These are phyloP conservation scores for Kobus ellipsiprymnus DNA, from an alignment of 2,113 vertebrate genomes.

Conservation along the genomic window DNA sequence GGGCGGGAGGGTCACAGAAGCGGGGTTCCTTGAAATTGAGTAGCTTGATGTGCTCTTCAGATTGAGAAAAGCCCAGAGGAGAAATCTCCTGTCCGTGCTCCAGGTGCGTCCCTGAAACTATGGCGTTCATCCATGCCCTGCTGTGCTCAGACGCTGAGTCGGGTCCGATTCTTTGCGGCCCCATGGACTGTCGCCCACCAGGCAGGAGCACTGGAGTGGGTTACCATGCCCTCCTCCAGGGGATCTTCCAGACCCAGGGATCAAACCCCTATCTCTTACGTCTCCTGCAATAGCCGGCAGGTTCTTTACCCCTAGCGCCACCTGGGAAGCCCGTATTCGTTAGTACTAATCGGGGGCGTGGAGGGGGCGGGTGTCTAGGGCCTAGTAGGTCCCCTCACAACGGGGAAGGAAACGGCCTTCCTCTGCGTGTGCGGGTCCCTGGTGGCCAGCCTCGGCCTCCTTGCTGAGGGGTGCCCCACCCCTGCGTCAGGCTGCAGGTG, in stretches of 20 bases:
- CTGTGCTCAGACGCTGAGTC: accelerated
- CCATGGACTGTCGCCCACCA: background rate
- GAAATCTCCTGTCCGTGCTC: background rate
- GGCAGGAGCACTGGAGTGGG: background rate
- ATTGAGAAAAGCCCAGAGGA: background rate
- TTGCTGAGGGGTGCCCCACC: background rate
- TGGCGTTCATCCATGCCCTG: accelerated
- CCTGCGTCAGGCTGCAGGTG: background rate
- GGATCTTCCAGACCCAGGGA: background rate
- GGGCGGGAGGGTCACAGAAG: background rate
- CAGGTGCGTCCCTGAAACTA: background rate
- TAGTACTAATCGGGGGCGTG: background rate
- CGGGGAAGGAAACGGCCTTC: background rate
- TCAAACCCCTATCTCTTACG: background rate
- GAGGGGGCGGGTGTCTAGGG: background rate
- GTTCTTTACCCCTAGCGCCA: background rate
- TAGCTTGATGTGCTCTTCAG: background rate
- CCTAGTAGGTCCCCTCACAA: background rate
- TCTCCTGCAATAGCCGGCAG: background rate
- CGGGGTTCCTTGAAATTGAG: background rate
- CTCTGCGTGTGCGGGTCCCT: background rate
- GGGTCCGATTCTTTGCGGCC: accelerated
- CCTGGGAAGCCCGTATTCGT: background rate
- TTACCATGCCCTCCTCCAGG: background rate
- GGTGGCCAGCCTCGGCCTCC: background rate